Conservation (phyloP, 2,113 vertebrate genomes). For the Scophthalmus maximus region DNA sequence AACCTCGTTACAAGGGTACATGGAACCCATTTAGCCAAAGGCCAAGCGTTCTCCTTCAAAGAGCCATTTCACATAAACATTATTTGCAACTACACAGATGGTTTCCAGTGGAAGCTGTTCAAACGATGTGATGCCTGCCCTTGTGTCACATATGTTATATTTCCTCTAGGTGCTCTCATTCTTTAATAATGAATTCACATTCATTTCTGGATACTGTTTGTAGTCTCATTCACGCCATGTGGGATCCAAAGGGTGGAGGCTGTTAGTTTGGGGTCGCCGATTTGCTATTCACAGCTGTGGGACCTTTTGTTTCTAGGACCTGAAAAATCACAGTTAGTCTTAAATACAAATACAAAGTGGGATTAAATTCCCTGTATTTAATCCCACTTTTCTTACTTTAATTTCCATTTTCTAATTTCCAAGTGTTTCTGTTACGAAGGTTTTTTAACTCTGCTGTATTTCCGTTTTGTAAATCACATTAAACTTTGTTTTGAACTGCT, state of each 20-base stretch:
- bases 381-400: neutral
- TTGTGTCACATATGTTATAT: neutral
- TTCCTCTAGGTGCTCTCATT: neutral
- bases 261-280: too few species aligned
- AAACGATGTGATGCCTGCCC: too few species aligned
- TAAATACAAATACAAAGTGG: conserved; percentile 4
- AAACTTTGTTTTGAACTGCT: conserved; percentile 9
- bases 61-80: conserved; percentile 21
- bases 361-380: neutral
- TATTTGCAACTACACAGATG: conserved; percentile 16
- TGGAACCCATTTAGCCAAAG: conserved; percentile 47
- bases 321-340: conserved; percentile 11
- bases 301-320: neutral
- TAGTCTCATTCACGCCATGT: conserved; percentile 7
- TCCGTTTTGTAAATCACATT: conserved; percentile 6
- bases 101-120: neutral
- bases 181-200: neutral
- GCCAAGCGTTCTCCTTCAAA: conserved; percentile 39
- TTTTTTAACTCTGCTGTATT: neutral
- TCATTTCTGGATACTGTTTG: neutral
- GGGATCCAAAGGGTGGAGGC: neutral
- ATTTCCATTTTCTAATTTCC: neutral
- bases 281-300: conserved; percentile 32
- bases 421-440: neutral
- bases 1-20: conserved; percentile 52